These are phyloP conservation scores for Hylomyscus alleni DNA, from an alignment of 2,797 vertebrate genomes.

Conservation along the genomic window DNA sequence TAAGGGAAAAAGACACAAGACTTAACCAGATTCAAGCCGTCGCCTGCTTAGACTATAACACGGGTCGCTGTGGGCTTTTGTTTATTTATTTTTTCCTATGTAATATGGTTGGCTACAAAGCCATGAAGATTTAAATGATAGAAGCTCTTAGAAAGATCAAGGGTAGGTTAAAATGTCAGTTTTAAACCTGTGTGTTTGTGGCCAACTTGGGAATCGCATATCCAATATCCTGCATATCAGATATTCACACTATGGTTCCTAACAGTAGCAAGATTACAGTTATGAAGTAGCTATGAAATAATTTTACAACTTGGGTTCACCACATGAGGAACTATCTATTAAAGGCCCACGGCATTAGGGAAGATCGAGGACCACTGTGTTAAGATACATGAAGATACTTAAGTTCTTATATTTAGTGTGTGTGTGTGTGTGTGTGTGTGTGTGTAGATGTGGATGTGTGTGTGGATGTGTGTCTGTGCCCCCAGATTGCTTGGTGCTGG, in stretches of 20 bases:
- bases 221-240: background rate
- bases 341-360: background rate
- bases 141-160: slow-evolving; percentile 46
- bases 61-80: background rate
- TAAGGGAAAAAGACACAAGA: background rate
- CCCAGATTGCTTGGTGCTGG: background rate
- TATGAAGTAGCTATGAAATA: background rate
- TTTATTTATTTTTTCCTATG: background rate
- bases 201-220: background rate
- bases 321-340: background rate
- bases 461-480: background rate
- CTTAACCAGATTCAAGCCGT: slow-evolving; percentile 49
- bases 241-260: background rate
- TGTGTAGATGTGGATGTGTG: background rate
- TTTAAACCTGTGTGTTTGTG: background rate
- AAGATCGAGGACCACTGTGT: background rate
- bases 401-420: background rate
- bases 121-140: background rate
- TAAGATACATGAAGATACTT: background rate
- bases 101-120: background rate
- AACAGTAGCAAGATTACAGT: background rate
- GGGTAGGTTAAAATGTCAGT: background rate
- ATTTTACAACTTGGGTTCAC: background rate
- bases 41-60: background rate
- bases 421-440: background rate